phyloP scores from a whole-genome alignment of 53 echinoderm and acorn worm genomes.

The Luidia sarsii region DNA sequence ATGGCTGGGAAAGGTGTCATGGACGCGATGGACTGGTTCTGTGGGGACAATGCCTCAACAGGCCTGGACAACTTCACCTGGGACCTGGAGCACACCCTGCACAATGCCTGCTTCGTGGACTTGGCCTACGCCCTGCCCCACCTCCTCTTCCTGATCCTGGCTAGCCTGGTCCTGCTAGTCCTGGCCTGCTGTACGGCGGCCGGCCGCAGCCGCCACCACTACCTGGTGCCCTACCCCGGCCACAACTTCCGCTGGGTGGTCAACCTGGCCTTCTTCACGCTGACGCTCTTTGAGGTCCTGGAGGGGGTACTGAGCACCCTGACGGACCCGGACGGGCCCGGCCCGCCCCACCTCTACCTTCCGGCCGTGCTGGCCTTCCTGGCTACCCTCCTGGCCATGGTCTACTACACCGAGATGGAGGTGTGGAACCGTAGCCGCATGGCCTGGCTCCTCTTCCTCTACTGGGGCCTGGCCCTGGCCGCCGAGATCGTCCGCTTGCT shows the following conservation, averaged over 20 bases:
- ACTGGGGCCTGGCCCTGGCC: constrained; percentile 65
- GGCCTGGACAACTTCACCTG: constrained; percentile 50
- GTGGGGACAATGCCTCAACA: constrained; percentile 58
- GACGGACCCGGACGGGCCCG: constrained; percentile 15
- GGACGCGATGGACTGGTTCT: constrained; percentile 74
- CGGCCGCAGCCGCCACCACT: constrained; percentile 15
- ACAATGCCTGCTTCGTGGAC: constrained; percentile 64
- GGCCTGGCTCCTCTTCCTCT: constrained; percentile 71
- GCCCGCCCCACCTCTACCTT: constrained; percentile 66
- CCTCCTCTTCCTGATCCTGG: constrained; percentile 49
- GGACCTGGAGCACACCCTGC: constrained; percentile 61
- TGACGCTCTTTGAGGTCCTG: constrained; percentile 41
- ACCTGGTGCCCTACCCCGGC: constrained; percentile 68
- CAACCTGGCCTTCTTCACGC: constrained; percentile 36
- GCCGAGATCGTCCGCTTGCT: constrained; percentile 43
- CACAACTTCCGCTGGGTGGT: constrained; percentile 70
- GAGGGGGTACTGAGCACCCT: constrained; percentile 70
- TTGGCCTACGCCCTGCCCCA: constrained; percentile 65
- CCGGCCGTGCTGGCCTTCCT: constrained; percentile 35
- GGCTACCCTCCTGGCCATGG: constrained; percentile 25
- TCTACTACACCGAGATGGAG: constrained; percentile 76
- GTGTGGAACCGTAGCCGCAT: constrained; percentile 56
- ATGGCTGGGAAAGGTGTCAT: background rate
- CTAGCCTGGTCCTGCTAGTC: constrained; percentile 49
- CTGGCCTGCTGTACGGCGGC: constrained; percentile 56